phyloP scores from a whole-genome alignment of 2,888 invertebrate species.

The Eurois occulta region DNA sequence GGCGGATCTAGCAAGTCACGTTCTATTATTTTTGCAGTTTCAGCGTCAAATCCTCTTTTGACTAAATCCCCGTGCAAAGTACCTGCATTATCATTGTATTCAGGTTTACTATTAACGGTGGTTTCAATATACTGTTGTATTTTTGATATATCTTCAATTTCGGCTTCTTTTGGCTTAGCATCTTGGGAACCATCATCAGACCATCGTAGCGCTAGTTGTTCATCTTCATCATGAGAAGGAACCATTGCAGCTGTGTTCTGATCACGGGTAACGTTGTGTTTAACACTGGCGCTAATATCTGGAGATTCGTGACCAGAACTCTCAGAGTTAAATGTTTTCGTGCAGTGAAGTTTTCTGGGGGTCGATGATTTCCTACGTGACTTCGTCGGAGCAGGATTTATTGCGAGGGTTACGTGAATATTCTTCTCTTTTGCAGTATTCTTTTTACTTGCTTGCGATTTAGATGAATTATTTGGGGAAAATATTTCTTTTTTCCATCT shows the following conservation, averaged over 20 bases:
- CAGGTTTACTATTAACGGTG: conserved; percentile 59
- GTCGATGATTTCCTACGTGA: conserved; percentile 88
- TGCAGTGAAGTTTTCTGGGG: conserved; percentile 85
- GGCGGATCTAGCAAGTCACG: conserved; percentile 83
- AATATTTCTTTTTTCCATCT: conserved; percentile 70
- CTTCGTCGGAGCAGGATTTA: conserved; percentile 78
- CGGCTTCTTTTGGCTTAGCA: conserved; percentile 72
- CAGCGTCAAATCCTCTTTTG: conserved; percentile 85
- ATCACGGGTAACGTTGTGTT: conserved; percentile 61
- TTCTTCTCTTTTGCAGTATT: conserved; percentile 74
- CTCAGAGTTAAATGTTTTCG: conserved; percentile 81
- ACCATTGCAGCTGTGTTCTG: conserved; percentile 54
- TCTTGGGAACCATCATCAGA: conserved; percentile 86
- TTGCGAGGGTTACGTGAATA: conserved; percentile 57
- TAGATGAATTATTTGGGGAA: conserved; percentile 61
- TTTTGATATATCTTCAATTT: conserved; percentile 83
- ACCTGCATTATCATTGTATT: conserved; percentile 65
- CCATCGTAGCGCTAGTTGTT: conserved; percentile 82
- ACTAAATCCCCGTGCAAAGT: conserved; percentile 83
- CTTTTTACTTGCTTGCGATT: conserved; percentile 66
- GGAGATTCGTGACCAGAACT: conserved; percentile 78
- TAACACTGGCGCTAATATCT: conserved; percentile 66
- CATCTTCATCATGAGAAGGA: conserved; percentile 77
- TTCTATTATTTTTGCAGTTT: conserved; percentile 87
- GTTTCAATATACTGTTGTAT: conserved; percentile 84